Evolutionary conservation across 2,888 invertebrate species (phyloP), one percentile per base, ranked within the genome.

Genomic region (Apodemia duryi): DNA sequence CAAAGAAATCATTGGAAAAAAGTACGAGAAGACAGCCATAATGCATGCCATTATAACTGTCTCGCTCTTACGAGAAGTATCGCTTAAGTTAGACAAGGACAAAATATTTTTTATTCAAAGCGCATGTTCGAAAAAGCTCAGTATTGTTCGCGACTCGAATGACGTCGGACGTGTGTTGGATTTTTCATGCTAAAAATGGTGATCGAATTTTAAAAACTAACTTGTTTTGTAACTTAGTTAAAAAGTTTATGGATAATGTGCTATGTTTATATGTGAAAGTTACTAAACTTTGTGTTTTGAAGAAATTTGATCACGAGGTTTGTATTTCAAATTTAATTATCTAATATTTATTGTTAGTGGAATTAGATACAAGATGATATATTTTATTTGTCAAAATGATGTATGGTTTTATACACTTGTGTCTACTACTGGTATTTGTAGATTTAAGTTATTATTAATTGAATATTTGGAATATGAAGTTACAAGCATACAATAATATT

Each of bases 1-100:
- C 88, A 88, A 85, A 87, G 88, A 86, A 88, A 86, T 88, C 83
- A 84, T 82, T 72, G 81, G 85, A 87, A 89, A 89, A 88, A 86
- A 80, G 77, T 78, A 77, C 74, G 82, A 76, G 75, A 78, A 77
- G 78, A 81, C 79, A 74, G 79, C 85, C 84, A 85, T 85, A 86
- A 88, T 85, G 91, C 90, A 89, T 89, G 84, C 89, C 90, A 85
- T 83, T 88, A 77, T 84, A 75, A 69, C 82, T 67, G 63, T 85
- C 84, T 70, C 79, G 1, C 64, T 87, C 77, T 11, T 10, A 38
- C 81, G 1, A 60, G 35, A 1, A 6, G 7, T 49, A 65, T 4
- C 1, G 10, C 43, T 1, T 9, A 60, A 6, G 81, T 63, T 63
- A 10, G 78, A 85, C 32, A 68, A 78, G 71, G 83, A 83, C 62